Evolutionary conservation across 2,797 vertebrate species (phyloP).

Genomic region (Ctenosaura bakeri): DNA sequence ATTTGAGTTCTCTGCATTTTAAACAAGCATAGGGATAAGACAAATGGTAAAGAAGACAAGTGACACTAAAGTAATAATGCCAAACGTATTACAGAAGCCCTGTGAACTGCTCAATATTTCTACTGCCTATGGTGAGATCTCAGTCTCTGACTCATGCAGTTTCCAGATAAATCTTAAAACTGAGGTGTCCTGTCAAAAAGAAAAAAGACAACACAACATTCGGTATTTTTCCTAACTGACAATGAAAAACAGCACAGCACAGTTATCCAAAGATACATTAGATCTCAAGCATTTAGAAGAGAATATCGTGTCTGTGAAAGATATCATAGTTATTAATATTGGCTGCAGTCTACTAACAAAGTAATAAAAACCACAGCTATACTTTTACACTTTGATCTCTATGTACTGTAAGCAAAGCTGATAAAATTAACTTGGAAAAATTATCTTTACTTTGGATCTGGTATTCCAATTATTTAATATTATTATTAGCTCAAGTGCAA

Average conservation of each 20-base stretch:
- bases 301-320: neutral
- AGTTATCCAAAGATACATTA: neutral
- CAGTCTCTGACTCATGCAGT: neutral
- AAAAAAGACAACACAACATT: neutral
- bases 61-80: neutral
- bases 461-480: constrained; percentile 48
- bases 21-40: neutral
- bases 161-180: constrained; percentile 15
- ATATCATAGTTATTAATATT: constrained; percentile 33
- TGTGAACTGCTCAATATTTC: constrained; percentile 26
- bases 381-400: constrained; percentile 42
- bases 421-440: constrained; percentile 55
- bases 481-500: constrained; percentile 41
- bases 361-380: constrained; percentile 28
- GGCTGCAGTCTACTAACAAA: constrained; percentile 2
- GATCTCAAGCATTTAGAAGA: neutral
- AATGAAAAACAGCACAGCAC: neutral
- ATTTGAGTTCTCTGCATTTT: neutral
- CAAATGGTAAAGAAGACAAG: neutral
- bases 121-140: neutral
- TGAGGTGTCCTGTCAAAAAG: neutral
- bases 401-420: constrained; percentile 40
- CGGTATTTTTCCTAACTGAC: neutral
- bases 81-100: neutral
- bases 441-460: constrained; percentile 31